Conservation (phyloP, 92 coral and sea anemone genomes). For the Zoanthus sansibaricus region DNA sequence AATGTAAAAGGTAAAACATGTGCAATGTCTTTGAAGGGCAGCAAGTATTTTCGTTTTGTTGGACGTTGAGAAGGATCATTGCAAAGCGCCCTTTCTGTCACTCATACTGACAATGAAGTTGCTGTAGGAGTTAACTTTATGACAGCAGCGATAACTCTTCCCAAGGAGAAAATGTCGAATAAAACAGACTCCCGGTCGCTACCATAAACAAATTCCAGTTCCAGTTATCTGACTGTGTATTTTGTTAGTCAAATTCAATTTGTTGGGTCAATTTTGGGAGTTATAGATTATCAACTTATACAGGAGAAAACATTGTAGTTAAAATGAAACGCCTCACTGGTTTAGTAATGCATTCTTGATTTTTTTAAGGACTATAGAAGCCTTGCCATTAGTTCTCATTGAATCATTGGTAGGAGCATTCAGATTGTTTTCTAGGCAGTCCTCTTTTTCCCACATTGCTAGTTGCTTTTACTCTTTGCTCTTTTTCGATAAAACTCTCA, state of each 20-base stretch:
- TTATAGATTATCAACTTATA: too few species aligned
- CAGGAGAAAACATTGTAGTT: too few species aligned
- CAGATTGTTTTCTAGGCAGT: background rate
- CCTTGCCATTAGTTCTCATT: too few species aligned
- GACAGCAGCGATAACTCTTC: background rate
- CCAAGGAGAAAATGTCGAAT: background rate
- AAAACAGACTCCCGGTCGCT: background rate
- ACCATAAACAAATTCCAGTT: background rate
- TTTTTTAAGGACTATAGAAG: too few species aligned
- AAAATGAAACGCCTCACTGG: too few species aligned
- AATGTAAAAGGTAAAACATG: too few species aligned
- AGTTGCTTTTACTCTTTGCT: background rate
- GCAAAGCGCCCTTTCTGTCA: background rate
- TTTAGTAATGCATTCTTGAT: too few species aligned
- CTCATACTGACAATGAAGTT: background rate
- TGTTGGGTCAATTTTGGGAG: too few species aligned
- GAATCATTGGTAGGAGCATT: conserved; percentile 12
- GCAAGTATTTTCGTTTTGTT: background rate
- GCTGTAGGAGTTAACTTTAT: background rate
- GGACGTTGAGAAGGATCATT: background rate
- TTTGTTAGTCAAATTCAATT: too few species aligned
- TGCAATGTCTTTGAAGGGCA: background rate
- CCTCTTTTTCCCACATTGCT: background rate
- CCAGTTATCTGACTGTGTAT: too few species aligned
- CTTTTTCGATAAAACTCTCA: background rate